Evolutionary conservation across 2,797 vertebrate genomes (phyloP).

Genomic region (Xiphorhynchus erythropygius): DNA sequence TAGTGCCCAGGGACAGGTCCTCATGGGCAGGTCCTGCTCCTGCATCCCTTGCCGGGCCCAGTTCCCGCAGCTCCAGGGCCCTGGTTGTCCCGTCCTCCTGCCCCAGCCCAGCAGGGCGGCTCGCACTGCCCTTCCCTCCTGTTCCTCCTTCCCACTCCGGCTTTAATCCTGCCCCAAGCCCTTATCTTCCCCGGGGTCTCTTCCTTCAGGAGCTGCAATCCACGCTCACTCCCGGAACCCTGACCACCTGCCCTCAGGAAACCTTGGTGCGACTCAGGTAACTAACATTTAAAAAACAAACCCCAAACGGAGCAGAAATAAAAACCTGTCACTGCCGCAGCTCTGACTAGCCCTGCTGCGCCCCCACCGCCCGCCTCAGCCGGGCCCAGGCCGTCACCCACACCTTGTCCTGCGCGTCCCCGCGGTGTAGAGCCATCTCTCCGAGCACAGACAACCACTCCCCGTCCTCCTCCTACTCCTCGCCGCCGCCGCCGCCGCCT

Average conservation of each 20-base stretch:
- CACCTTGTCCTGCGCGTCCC: conserved; percentile 31
- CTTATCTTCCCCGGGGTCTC: rapidly evolving
- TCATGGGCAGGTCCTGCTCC: neutral
- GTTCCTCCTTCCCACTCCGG: neutral
- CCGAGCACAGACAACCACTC: rapidly evolving
- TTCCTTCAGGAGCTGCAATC: neutral
- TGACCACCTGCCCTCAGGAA: rapidly evolving
- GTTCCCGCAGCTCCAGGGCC: neutral
- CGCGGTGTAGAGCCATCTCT: conserved; percentile 34
- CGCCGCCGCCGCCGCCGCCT: neutral
- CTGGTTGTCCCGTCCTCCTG: neutral
- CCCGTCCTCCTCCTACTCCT: rapidly evolving
- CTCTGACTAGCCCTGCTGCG: neutral
- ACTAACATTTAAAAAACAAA: rapidly evolving
- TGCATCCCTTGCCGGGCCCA: neutral
- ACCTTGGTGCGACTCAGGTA: rapidly evolving
- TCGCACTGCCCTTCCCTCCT: neutral
- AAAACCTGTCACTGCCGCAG: neutral
- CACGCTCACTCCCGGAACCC: rapidly evolving
- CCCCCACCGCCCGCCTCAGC: neutral
- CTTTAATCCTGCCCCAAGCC: too few species aligned
- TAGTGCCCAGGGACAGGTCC: neutral
- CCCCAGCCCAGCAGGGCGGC: neutral
- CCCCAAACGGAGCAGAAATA: rapidly evolving
- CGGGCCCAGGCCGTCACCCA: neutral